Conservation (phyloP, 2,113 vertebrate genomes). For the Mirounga angustirostris region DNA sequence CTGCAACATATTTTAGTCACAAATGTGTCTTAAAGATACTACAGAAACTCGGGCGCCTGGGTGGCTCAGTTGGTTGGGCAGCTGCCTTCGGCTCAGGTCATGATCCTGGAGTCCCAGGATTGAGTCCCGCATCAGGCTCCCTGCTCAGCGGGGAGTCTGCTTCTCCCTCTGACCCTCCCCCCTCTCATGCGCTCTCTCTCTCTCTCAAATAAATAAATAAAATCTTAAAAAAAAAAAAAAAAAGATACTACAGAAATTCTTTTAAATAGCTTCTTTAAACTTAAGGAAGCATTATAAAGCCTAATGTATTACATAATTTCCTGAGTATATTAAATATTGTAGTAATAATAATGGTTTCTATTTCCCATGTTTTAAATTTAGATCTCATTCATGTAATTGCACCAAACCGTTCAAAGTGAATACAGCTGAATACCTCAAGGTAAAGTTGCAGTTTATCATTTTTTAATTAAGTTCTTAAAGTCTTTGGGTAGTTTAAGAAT, state of each 20-base stretch:
- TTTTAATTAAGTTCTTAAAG: not conserved
- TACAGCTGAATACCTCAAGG: not conserved
- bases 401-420: not conserved
- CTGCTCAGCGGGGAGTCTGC: too few species aligned
- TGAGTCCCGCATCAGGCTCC: too few species aligned
- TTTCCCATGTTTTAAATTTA: constrained; percentile 34
- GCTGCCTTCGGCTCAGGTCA: too few species aligned
- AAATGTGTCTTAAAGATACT: not conserved
- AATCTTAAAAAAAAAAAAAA: too few species aligned
- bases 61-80: too few species aligned
- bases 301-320: not conserved
- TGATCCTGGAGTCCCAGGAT: too few species aligned
- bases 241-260: constrained; percentile 15
- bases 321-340: not conserved
- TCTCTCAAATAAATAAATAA: too few species aligned
- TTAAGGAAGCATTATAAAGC: constrained; percentile 61
- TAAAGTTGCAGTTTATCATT: not conserved
- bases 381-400: not conserved
- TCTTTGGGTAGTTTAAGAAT: not conserved
- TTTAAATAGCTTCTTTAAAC: constrained; percentile 34
- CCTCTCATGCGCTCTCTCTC: too few species aligned
- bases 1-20: constrained; percentile 13
- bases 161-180: too few species aligned
- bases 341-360: constrained; percentile 24
- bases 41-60: not conserved